Base-by-base conservation (phyloP, 1,140 invertebrate genomes). In the Saccostrea cuccullata region DNA sequence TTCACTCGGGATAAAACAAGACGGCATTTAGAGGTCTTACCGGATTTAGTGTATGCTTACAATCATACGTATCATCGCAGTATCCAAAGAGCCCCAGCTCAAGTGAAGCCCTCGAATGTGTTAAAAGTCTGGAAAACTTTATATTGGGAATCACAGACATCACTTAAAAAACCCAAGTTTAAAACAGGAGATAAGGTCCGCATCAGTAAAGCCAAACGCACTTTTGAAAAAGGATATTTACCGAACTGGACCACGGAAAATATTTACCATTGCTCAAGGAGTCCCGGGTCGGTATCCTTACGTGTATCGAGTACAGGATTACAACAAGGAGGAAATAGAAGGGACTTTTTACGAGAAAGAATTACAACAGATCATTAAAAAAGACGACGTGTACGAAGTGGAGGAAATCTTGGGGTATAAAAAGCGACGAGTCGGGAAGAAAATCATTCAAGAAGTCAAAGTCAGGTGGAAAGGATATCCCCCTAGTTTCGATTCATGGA, bases 171-270 rank as follows among this genome's bases (percentile, higher is more conserved):
- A n/a, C 30, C 17, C 6, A 12, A 67, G 47, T 67, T 88, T 55
- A 47, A 85, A 55, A n/a, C 36, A 9, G 85, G 86, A 4, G 86
- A 90, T 83, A 23, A 56, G 2, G 77, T 84, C 5, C 58, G 87
- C 2, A 90, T 88, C 23, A 84, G 40, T 83, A 90, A 90, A 82
- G 70, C 64, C 3, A 90, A 90, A 36, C 30, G 30, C 30, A 88
- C 73, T 9, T 88, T 90, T 82, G 86, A 87, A 30, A 90, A 88
- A 67, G 84, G 89, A 17, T 90, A 90, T 84, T 58, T 60, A 26
- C 86, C 86, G 0, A 84, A 87, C 30, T 89, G 86, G 89, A 87
- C 86, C 20, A 60, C 67, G 36, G 83, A 84, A n/a, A 20, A 55
- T 84, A 11, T 58, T 64, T 30, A 64, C 4, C 15, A 30, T 84